phyloP scores from a whole-genome alignment of 2,113 vertebrate species.

The Misgurnus anguillicaudatus region DNA sequence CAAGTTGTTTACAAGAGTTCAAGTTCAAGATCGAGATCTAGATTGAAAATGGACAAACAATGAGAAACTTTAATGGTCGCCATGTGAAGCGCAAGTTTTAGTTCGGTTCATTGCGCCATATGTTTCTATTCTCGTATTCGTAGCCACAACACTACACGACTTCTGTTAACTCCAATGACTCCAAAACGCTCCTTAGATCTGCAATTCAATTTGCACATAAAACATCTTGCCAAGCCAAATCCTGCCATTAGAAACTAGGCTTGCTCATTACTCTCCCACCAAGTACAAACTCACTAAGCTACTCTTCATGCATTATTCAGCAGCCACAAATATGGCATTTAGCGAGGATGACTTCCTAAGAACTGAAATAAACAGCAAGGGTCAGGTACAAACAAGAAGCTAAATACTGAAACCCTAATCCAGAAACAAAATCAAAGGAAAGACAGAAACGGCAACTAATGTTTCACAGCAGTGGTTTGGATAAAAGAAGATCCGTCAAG shows the following conservation, averaged over 20 bases:
- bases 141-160: slow-evolving; percentile 20
- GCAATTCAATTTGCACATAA: slow-evolving; percentile 84
- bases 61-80: not conserved
- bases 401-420: slow-evolving; percentile 16
- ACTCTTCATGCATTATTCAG: slow-evolving; percentile 88
- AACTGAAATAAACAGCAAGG: slow-evolving; percentile 69
- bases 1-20: not conserved
- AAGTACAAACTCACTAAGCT: slow-evolving; percentile 82
- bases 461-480: not conserved
- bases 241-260: slow-evolving; percentile 86
- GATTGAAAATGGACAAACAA: not conserved
- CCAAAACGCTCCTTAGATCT: slow-evolving; percentile 66
- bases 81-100: too few relatives aligned
- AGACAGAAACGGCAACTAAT: not conserved
- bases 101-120: not conserved
- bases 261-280: slow-evolving; percentile 79
- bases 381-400: slow-evolving; percentile 60
- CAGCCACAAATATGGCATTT: slow-evolving; percentile 79
- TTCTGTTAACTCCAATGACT: slow-evolving; percentile 27
- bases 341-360: slow-evolving; percentile 70
- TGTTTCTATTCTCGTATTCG: not conserved
- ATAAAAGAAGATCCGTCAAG: not conserved
- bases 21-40: not conserved
- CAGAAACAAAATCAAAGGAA: slow-evolving; percentile 50
- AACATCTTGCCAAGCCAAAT: slow-evolving; percentile 87